A percentile compares a stretch with the other conserved stretches of the same genome.
Evolutionary conservation across 1,140 invertebrate species (phyloP).

Genomic region (Pissodes strobi): DNA sequence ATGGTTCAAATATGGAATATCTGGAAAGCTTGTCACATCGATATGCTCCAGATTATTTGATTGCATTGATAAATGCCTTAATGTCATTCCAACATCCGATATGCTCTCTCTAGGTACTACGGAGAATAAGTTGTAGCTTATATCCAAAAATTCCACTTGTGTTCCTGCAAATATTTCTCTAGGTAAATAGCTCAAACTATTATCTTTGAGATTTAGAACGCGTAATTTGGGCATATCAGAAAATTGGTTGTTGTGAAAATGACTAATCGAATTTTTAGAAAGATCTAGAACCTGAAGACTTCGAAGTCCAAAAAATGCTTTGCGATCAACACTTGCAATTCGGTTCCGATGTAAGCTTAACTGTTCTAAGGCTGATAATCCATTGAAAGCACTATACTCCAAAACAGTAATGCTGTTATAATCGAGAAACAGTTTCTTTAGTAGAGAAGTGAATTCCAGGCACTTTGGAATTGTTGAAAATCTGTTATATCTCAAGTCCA

Average conservation of each 20-base stretch:
- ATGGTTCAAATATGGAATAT: slow-evolving; percentile 76
- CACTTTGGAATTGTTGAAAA: slow-evolving; percentile 67
- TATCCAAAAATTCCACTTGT: slow-evolving; percentile 76
- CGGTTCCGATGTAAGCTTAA: slow-evolving; percentile 76
- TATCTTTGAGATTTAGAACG: slow-evolving; percentile 75
- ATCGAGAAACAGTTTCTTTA: slow-evolving; percentile 70
- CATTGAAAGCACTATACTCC: slow-evolving; percentile 72
- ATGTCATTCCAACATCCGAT: slow-evolving; percentile 73
- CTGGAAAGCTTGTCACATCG: slow-evolving; percentile 84
- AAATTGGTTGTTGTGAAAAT: slow-evolving; percentile 81
- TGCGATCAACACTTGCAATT: slow-evolving; percentile 70
- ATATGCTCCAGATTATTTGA: slow-evolving; percentile 84
- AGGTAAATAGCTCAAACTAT: slow-evolving; percentile 75
- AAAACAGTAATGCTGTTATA: slow-evolving; percentile 75
- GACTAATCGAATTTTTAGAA: slow-evolving; percentile 75
- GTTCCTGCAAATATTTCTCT: slow-evolving; percentile 81
- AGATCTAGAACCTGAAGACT: slow-evolving; percentile 79
- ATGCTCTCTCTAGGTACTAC: slow-evolving; percentile 73
- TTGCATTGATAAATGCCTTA: slow-evolving; percentile 76
- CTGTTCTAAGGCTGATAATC: slow-evolving; percentile 71
- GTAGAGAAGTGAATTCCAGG: slow-evolving; percentile 64
- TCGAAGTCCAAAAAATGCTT: slow-evolving; percentile 74
- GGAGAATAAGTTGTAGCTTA: slow-evolving; percentile 78
- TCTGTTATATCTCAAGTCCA: slow-evolving; percentile 74
- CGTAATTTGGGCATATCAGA: slow-evolving; percentile 75